Conservation (phyloP, 1,140 invertebrate genomes). For the Sesamia nonagrioides region DNA sequence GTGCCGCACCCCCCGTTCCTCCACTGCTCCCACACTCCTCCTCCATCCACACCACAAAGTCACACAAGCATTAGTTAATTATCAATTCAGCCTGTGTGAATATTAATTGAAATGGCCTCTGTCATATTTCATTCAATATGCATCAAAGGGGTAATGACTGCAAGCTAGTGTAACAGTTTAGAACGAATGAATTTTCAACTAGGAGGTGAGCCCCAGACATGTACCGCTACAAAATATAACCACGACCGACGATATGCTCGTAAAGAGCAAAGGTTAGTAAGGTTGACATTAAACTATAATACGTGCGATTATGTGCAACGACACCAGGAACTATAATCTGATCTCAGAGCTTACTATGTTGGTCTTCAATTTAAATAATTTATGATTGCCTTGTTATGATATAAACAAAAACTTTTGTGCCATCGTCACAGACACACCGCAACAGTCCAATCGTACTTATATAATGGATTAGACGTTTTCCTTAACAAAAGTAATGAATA, state of each 20-base stretch:
- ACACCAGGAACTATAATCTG: neutral
- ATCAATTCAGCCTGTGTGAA: constrained; percentile 57
- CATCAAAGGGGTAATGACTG: neutral
- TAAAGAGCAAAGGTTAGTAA: neutral
- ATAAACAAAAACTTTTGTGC: neutral
- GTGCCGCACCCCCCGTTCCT: constrained; percentile 51
- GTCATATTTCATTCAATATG: constrained; percentile 28
- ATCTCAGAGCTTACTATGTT: neutral
- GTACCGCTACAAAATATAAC: constrained; percentile 24
- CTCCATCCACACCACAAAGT: constrained; percentile 82
- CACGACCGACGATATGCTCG: neutral
- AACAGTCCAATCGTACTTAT: constrained; percentile 44
- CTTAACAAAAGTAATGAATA: constrained; percentile 73
- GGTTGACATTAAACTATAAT: neutral
- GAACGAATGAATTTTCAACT: neutral
- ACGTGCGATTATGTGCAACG: neutral
- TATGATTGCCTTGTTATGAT: neutral
- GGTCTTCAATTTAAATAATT: neutral
- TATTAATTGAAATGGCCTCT: constrained; percentile 48
- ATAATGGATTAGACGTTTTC: constrained; percentile 61
- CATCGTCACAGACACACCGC: constrained; percentile 1
- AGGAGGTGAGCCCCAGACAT: neutral
- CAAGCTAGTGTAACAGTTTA: constrained; percentile 10
- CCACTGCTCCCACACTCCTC: constrained; percentile 87
- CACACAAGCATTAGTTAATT: constrained; percentile 69